Evolutionary conservation across 2,888 invertebrate species (phyloP), one percentile per base, ranked within the genome.

Genomic region (Diachrysia chrysitis): DNA sequence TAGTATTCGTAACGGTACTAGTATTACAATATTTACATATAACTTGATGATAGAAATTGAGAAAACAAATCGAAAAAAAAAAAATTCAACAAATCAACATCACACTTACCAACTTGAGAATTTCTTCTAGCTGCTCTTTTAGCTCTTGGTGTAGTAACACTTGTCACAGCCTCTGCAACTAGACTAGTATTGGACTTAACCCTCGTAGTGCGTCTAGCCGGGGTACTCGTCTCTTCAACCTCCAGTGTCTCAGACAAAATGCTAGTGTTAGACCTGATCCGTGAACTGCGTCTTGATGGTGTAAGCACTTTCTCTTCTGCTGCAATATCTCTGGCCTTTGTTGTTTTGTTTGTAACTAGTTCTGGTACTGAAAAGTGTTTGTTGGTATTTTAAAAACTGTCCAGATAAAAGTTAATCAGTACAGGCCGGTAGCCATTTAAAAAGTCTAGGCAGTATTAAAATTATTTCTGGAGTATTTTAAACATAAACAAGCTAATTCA

Each of bases 111-210:
- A 79, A 87, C 84, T 81, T 86, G 88, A 51, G 95, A 95, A 60
- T 72, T 89, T 66, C 95, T 87, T 57, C 94, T 87, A 12, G 90
- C 82, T 57, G 93, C 94, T 65, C 95, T 85, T 63, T 87, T 94
- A n/a, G 95, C 92, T 79, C 95, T 88, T 1, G 95, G 95, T 0
- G 95, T 93, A 23, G 90, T 91, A 59, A 83, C 71, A 58, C 55
- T 78, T 37, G 84, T 84, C 17, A 85, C n/a, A n/a, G n/a, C 76
- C 37, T 94, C 94, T 1, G 89, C 86, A 23, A 93, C 79, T 54
- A 92, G 82, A 68, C 92, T 92, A 21, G 82, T 83, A 51, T 82
- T 82, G 3, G 82, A 82, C 53, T 66, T 81, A 1, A 77, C 86
- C 25, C 92, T 85, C 17, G 89, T 82, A 63, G 84, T 91, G 5